These are phyloP conservation scores for Calvadosia cruxmelitensis DNA, from an alignment of 30 jellyfish, hydroid and myxozoan genomes.

Conservation along the genomic window DNA sequence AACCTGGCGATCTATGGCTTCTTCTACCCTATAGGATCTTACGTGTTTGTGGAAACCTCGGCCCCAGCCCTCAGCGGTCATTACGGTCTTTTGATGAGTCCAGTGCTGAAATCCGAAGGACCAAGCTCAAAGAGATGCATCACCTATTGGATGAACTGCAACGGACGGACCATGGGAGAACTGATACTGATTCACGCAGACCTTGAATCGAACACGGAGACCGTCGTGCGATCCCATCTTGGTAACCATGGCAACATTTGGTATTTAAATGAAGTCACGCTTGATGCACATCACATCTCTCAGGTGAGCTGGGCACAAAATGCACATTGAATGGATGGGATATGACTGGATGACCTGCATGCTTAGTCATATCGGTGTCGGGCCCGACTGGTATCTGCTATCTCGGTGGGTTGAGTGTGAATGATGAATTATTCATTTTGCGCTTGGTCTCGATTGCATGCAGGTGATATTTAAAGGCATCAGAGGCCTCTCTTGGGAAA, in stretches of 20 bases:
- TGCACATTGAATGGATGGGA: too few relatives aligned
- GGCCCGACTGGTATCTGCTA: too few relatives aligned
- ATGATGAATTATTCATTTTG: too few relatives aligned
- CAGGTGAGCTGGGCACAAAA: too few relatives aligned
- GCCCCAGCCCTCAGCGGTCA: neutral
- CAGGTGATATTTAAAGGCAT: neutral
- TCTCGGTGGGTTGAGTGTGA: too few relatives aligned
- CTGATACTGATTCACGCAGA: too few relatives aligned
- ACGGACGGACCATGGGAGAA: neutral
- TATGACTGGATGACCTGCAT: too few relatives aligned
- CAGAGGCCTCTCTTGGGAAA: neutral
- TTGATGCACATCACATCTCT: neutral
- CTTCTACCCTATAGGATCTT: neutral
- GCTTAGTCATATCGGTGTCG: too few relatives aligned
- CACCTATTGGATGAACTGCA: neutral
- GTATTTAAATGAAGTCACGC: neutral
- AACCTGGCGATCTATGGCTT: too few relatives aligned
- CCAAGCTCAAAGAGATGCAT: neutral
- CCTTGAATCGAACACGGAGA: neutral
- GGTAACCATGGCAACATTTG: neutral
- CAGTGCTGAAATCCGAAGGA: neutral
- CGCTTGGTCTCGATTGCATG: neutral
- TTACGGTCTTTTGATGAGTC: neutral
- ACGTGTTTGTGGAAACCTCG: neutral
- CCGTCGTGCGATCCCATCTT: neutral